Evolutionary conservation across 2,113 vertebrate genomes (phyloP), one percentile per base, ranked within the genome.

Genomic region (Campylomormyrus tamandua): DNA sequence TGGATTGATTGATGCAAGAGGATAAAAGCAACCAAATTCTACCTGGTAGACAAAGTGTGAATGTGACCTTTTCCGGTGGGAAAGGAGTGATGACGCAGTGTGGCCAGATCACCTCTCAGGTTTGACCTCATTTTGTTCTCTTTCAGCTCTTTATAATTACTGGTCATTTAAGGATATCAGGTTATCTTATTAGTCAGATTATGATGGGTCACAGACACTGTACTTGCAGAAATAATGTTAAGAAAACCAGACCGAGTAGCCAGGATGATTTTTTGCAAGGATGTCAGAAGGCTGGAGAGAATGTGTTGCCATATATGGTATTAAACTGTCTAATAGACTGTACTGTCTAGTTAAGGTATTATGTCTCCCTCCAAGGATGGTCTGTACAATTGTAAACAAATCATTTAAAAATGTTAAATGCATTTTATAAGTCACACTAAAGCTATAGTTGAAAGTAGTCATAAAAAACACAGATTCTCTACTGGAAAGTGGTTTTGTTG

Each of bases 41-140:
- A 84, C 88, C 88, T 86, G 80, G 85, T 89, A 91, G 62, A 83
- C 62, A 88, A 90, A 90, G 93, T 94, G 93, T 93, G 93, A 95
- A 92, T 93, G 93, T 93, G 94, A 94, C 89, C 94, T 92, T 92
- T 93, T 42, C 39, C 31, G 17, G 74, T 17, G 74, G 35, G 15
- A 42, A 19, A 42, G 91, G 92, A 66, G 83, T 89, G 91, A 90
- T 91, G 92, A 92, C 89, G 90, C 83, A 46, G 27, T 19, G 19
- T 19, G 19, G 70, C n/a, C 90, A 90, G 35, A 89, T 66, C 83
- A 46, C 48, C 56, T 90, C 90, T 77, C 35, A 92, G 92, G 90
- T 92, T 89, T 19, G 90, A 53, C 90, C 48, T 80, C 74, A 19
- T 3, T 42, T 80, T 66, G n/a, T 66, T 31, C 62, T 11, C 74